phyloP scores from a whole-genome alignment of 2,113 vertebrate species.

The Ctenomys sociabilis region DNA sequence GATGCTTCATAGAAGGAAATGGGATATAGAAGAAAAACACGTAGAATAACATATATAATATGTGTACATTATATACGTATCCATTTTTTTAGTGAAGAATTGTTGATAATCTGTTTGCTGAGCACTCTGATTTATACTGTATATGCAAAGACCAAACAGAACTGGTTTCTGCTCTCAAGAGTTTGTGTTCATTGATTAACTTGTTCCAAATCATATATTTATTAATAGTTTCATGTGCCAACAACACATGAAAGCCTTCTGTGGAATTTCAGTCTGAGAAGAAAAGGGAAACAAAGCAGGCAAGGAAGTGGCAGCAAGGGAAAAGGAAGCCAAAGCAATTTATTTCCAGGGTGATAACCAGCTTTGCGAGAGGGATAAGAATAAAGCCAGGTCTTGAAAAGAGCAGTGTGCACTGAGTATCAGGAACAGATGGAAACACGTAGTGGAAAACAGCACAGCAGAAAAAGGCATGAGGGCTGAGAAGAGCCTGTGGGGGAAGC shows the following conservation, averaged over 20 bases:
- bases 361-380: too few species aligned
- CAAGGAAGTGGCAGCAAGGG: neutral
- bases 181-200: conserved; percentile 19
- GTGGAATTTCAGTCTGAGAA: neutral
- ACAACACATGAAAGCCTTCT: neutral
- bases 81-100: neutral
- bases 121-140: neutral
- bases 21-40: neutral
- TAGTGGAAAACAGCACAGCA: neutral
- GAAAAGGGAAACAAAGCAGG: neutral
- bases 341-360: neutral
- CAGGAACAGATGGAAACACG: neutral
- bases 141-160: neutral
- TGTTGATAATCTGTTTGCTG: neutral
- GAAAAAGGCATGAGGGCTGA: neutral
- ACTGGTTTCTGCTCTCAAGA: neutral
- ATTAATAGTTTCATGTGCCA: neutral
- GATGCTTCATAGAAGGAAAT: neutral
- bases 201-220: conserved; percentile 36
- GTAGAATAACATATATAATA: too few species aligned
- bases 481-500: neutral
- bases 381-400: neutral
- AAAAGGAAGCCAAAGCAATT: neutral
- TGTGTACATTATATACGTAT: too few species aligned
- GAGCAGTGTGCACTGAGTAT: fast-evolving